phyloP scores from a whole-genome alignment of 2,797 vertebrate genomes.

The Australoheros facetus region DNA sequence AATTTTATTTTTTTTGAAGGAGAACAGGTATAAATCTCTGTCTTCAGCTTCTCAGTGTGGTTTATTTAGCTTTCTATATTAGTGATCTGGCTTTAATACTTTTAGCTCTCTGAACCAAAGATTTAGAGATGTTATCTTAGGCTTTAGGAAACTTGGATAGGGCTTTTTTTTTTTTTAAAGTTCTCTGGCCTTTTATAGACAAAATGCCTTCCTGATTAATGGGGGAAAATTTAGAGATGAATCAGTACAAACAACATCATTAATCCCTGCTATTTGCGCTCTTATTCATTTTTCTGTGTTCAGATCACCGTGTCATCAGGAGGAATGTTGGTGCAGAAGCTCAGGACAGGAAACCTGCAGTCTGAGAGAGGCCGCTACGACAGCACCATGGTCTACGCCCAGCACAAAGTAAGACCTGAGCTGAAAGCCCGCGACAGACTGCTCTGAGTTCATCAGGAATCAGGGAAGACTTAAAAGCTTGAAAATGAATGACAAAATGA shows the following conservation, averaged over 20 bases:
- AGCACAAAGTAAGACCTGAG: constrained; percentile 78
- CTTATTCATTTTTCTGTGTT: neutral
- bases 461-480: neutral
- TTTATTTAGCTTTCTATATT: neutral
- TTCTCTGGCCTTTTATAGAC: too few relatives aligned
- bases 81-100: neutral
- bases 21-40: too few relatives aligned
- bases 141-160: neutral
- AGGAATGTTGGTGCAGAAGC: constrained; percentile 85
- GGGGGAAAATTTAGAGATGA: too few relatives aligned
- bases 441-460: neutral
- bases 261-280: neutral
- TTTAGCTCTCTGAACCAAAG: neutral
- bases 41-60: too few relatives aligned
- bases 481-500: neutral
- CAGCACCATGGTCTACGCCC: constrained; percentile 84
- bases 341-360: constrained; percentile 83
- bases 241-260: neutral
- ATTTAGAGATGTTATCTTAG: neutral
- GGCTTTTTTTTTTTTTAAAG: neutral
- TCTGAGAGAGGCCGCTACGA: constrained; percentile 80
- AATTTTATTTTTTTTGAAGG: neutral
- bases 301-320: constrained; percentile 83
- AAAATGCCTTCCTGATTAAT: neutral
- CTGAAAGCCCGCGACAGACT: neutral